Base-by-base conservation (phyloP, 2,888 invertebrate species). In the Calameuta pallipes region DNA sequence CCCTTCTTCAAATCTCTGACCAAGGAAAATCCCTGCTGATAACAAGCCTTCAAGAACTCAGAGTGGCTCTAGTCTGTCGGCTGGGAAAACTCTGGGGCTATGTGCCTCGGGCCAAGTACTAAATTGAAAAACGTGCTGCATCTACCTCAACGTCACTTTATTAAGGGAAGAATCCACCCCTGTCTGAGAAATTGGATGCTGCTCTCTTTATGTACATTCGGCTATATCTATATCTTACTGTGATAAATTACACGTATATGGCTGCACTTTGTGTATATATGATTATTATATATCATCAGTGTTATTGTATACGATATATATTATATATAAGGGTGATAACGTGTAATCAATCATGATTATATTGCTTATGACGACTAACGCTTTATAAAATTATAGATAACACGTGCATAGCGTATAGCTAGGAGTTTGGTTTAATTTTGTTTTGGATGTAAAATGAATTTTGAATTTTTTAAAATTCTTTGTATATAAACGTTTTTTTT, bases 121-220 rank as follows among this genome's bases (percentile, higher is more conserved):
- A 70, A 70, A 70, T 70, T 70, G 70, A 70, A 70, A 70, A 70
- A 70, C 33, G 70, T 70, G 70, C 70, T 70, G 70, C 70, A 70
- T 70, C 70, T 70, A 70, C 70, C n/a, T 70, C 70, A 70, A 70
- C 70, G 70, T 33, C 33, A 70, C 70, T 70, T 70, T 70, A 70
- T 70, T 70, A 70, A 23, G 30, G 33, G 70, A 15, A 4, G 30
- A 30, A 70, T 9, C 33, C 30, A 33, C 30, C 31, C 70, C n/a
- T 15, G 4, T 70, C 31, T 33, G 70, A 33, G 70, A 70, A 70
- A 70, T 70, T 23, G 70, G 70, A 70, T 33, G n/a, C 70, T 33
- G 30, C 70, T n/a, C 70, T 70, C 70, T 33, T 33, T 70, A 30
- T 70, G 4, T 70, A 30, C n/a, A 12, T 15, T 33, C 15, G 30